A percentile compares a stretch with the other conserved stretches of the same genome.
phyloP scores from a whole-genome alignment of 2,113 vertebrate genomes.

The Rhabdomys dilectus region DNA sequence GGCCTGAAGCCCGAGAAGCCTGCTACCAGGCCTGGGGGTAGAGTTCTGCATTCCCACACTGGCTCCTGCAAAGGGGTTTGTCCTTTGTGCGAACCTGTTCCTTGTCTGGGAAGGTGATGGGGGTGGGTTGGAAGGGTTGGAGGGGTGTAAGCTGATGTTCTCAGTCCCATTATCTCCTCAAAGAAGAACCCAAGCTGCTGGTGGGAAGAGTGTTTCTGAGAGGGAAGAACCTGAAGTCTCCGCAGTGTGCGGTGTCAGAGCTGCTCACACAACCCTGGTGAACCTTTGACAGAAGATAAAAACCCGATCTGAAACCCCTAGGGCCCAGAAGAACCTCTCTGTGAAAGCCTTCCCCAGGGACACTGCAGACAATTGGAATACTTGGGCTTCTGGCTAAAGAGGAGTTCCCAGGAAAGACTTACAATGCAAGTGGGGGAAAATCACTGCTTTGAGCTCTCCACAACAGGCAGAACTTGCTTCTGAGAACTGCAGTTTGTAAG shows the following conservation, averaged over 20 bases:
- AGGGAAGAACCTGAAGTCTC: neutral
- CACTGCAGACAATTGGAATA: neutral
- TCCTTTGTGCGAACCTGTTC: neutral
- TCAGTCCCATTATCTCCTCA: fast-evolving
- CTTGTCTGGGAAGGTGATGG: neutral
- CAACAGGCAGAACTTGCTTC: neutral
- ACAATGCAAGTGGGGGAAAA: neutral
- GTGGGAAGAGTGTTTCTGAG: neutral
- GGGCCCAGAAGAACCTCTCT: neutral
- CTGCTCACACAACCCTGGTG: neutral
- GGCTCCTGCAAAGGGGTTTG: neutral
- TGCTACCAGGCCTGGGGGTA: neutral
- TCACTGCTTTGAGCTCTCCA: neutral
- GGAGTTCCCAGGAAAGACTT: neutral
- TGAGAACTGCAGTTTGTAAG: neutral
- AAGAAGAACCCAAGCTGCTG: neutral
- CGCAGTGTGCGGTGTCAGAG: neutral
- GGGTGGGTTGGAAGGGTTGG: neutral
- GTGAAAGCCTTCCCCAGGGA: neutral
- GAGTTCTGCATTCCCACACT: neutral
- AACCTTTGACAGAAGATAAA: neutral
- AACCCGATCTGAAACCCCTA: fast-evolving
- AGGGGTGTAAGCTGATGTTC: no score
- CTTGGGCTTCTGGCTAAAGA: neutral
- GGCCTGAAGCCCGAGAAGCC: neutral